Evolutionary conservation across 2,888 invertebrate species (phyloP).

Genomic region (Campopleginae sp.): DNA sequence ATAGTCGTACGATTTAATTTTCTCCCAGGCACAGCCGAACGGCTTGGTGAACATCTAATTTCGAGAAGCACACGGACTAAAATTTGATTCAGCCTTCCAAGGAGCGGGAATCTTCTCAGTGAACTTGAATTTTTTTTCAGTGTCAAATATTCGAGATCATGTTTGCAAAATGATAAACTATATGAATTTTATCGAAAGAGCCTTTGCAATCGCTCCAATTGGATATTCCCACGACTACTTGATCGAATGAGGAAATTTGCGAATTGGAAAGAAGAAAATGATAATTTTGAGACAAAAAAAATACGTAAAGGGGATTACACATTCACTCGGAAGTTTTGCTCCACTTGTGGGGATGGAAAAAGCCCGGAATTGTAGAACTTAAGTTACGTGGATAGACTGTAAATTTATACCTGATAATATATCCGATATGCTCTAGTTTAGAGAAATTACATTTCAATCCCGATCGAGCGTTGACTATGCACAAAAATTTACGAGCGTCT

Average conservation of each 20-base stretch:
- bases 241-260: slow-evolving; percentile 50
- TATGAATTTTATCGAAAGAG: not conserved
- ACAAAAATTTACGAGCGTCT: slow-evolving; percentile 46
- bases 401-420: slow-evolving; percentile 48
- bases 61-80: not conserved
- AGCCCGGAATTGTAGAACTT: slow-evolving; percentile 31
- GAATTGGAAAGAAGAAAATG: not conserved
- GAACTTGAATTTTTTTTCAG: not conserved
- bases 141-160: slow-evolving; percentile 11
- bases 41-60: slow-evolving; percentile 3
- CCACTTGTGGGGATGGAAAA: slow-evolving; percentile 10
- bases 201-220: slow-evolving; percentile 19
- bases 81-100: not conserved
- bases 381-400: slow-evolving; percentile 8
- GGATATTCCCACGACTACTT: slow-evolving; percentile 55
- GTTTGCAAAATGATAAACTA: not conserved
- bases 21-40: slow-evolving; percentile 23
- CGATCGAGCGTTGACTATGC: slow-evolving; percentile 41
- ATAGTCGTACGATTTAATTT: not conserved
- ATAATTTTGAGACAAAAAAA: slow-evolving; percentile 17
- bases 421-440: slow-evolving; percentile 61
- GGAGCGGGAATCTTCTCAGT: not conserved
- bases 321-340: slow-evolving; percentile 44
- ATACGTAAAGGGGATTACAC: slow-evolving; percentile 24
- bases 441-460: slow-evolving; percentile 58